These are phyloP conservation scores for Nothura maculosa DNA, from an alignment of 2,797 vertebrate species.

Conservation along the genomic window DNA sequence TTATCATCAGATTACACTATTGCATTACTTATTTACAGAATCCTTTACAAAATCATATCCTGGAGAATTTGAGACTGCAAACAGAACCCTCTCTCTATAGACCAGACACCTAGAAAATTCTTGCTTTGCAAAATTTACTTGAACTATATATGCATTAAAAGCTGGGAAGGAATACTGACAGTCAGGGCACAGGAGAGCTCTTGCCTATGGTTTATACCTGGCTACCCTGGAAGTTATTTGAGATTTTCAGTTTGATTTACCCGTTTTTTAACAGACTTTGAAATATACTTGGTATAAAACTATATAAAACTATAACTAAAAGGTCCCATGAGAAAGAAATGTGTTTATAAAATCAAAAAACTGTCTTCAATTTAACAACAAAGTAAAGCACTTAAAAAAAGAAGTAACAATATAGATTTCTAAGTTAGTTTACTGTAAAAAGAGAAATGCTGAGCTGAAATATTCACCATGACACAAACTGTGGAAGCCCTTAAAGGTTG, in stretches of 20 bases:
- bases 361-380: neutral
- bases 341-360: neutral
- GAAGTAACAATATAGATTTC: fast-evolving
- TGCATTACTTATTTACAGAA: neutral
- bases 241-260: neutral
- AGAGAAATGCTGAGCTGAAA: neutral
- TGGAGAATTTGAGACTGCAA: neutral
- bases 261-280: neutral
- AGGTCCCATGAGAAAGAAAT: neutral
- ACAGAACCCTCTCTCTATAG: neutral
- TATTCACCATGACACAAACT: neutral
- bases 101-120: neutral
- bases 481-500: neutral
- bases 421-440: neutral
- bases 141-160: neutral
- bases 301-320: neutral
- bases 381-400: neutral
- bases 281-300: neutral
- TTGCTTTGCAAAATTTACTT: neutral
- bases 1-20: neutral
- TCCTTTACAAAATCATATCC: neutral
- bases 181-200: neutral
- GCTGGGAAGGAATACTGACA: neutral
- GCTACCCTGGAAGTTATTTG: neutral
- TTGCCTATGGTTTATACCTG: neutral